Conservation (phyloP, 2,888 invertebrate genomes). For the Cerastoderma edule region DNA sequence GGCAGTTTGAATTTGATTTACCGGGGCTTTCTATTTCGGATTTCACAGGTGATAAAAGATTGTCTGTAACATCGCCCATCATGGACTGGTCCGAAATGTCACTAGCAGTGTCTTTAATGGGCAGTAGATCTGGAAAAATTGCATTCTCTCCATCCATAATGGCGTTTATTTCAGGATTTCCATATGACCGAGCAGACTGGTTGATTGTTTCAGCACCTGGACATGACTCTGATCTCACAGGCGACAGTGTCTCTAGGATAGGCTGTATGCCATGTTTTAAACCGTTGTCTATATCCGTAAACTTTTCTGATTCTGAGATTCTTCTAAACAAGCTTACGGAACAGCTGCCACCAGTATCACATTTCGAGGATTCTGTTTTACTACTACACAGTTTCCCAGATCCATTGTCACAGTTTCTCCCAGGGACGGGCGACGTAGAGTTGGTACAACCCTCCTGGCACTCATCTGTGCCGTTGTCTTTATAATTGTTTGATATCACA, state of each 20-base stretch:
- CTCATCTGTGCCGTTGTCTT: slow-evolving; percentile 5
- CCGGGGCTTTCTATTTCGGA: slow-evolving; percentile 22
- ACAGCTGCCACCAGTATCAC: slow-evolving; percentile 2
- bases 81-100: neutral
- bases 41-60: neutral
- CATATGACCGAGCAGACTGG: neutral
- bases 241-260: neutral
- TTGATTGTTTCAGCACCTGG: neutral
- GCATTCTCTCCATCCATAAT: slow-evolving; percentile 76
- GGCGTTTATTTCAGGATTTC: slow-evolving; percentile 58
- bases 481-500: slow-evolving; percentile 53
- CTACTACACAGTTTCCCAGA: neutral
- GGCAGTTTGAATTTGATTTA: slow-evolving; percentile 12
- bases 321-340: slow-evolving; percentile 13
- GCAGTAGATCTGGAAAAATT: slow-evolving; percentile 74
- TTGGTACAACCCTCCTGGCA: slow-evolving; percentile 1
- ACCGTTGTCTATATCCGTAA: neutral
- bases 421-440: neutral
- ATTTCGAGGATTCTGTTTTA: neutral
- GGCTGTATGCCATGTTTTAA: neutral
- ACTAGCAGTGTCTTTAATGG: slow-evolving; percentile 6
- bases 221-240: neutral
- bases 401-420: neutral
- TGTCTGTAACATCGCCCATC: neutral
- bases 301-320: slow-evolving; percentile 19